Conservation (phyloP, 2,888 invertebrate genomes). For the Ectemnius cavifrons region DNA sequence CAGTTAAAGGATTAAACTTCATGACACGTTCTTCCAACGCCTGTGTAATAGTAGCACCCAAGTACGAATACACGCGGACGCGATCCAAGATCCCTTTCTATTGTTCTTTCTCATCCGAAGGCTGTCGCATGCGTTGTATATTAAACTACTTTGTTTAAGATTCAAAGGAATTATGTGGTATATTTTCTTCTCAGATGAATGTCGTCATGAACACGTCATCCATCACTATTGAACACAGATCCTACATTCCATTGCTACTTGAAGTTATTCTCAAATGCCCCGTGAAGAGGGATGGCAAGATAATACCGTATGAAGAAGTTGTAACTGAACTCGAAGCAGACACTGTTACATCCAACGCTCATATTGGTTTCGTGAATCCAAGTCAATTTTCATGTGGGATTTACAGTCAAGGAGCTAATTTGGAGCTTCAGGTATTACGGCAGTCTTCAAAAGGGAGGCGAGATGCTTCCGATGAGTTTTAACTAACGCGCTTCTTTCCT, state of each 20-base stretch:
- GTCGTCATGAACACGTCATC: conserved; percentile 85
- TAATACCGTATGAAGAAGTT: conserved; percentile 85
- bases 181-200: conserved; percentile 81
- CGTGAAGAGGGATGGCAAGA: conserved; percentile 80
- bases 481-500: too few relatives aligned
- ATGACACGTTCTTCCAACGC: too few relatives aligned
- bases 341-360: conserved; percentile 82
- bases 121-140: too few relatives aligned
- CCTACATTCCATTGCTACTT: conserved; percentile 87
- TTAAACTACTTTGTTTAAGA: too few relatives aligned
- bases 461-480: too few relatives aligned
- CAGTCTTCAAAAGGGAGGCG: conserved; percentile 19
- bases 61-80: too few relatives aligned
- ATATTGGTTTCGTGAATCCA: conserved; percentile 83
- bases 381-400: conserved; percentile 85
- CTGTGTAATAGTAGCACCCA: too few relatives aligned
- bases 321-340: conserved; percentile 89
- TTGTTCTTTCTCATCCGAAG: conserved; percentile 27
- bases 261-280: conserved; percentile 89
- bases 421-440: conserved; percentile 83
- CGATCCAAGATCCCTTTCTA: conserved; percentile 32
- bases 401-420: conserved; percentile 84
- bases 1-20: too few relatives aligned
- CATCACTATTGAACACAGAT: conserved; percentile 81
- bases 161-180: too few relatives aligned